phyloP scores from a whole-genome alignment of 1,140 invertebrate species.

The Penaeus chinensis region DNA sequence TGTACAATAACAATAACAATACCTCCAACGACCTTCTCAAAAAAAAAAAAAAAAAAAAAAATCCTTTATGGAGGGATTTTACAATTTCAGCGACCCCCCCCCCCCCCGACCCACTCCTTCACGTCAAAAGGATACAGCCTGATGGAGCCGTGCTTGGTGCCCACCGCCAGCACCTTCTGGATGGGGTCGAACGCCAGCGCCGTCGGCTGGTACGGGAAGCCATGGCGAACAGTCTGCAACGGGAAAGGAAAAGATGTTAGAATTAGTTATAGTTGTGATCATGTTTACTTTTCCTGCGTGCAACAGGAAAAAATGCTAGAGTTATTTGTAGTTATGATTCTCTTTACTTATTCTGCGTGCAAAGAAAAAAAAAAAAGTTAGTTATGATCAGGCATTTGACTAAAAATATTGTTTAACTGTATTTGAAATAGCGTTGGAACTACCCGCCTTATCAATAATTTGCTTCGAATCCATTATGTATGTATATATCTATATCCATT shows the following conservation, averaged over 20 bases:
- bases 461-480: background rate
- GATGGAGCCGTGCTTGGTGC: slow-evolving; percentile 93
- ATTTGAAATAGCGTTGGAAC: too few species aligned
- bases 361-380: background rate
- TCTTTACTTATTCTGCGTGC: too few species aligned
- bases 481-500: slow-evolving; percentile 14
- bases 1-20: too few species aligned
- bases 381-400: background rate
- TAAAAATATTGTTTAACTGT: background rate
- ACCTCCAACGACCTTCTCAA: too few species aligned
- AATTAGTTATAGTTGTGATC: background rate
- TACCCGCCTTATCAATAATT: too few species aligned
- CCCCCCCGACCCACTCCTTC: too few species aligned
- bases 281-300: background rate
- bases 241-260: slow-evolving; percentile 66
- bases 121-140: slow-evolving; percentile 91
- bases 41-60: too few species aligned
- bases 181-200: slow-evolving; percentile 97
- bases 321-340: too few species aligned
- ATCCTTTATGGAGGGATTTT: too few species aligned
- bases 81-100: too few species aligned
- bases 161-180: slow-evolving; percentile 95
- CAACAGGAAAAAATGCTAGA: background rate
- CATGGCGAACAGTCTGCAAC: slow-evolving; percentile 96
- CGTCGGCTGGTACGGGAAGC: slow-evolving; percentile 97